Evolutionary conservation across 2,797 vertebrate species (phyloP).

Genomic region (Semotilus atromaculatus): DNA sequence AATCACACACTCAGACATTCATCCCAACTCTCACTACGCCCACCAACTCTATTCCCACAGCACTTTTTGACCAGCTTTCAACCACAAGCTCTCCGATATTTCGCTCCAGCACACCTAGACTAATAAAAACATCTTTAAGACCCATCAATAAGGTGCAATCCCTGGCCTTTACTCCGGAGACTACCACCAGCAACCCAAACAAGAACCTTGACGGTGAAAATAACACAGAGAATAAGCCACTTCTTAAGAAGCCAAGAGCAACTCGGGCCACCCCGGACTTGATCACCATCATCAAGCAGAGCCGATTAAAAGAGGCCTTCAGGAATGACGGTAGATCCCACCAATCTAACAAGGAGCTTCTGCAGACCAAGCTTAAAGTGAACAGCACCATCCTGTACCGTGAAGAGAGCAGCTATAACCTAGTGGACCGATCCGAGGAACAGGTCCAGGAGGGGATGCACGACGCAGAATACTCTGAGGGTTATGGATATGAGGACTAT

Average conservation of each 20-base stretch:
- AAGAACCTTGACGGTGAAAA: slow-evolving; percentile 63
- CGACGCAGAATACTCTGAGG: slow-evolving; percentile 78
- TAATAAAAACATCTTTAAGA: slow-evolving; percentile 47
- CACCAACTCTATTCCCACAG: slow-evolving; percentile 51
- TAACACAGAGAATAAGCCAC: slow-evolving; percentile 68
- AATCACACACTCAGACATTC: slow-evolving; percentile 48
- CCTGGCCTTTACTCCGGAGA: slow-evolving; percentile 58
- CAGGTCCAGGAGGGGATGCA: slow-evolving; percentile 76
- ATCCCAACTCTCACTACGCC: slow-evolving; percentile 46
- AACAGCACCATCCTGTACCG: slow-evolving; percentile 80
- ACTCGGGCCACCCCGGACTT: slow-evolving; percentile 62
- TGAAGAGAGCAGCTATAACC: slow-evolving; percentile 72
- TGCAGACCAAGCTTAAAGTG: slow-evolving; percentile 73
- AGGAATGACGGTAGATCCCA: slow-evolving; percentile 64
- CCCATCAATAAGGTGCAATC: slow-evolving; percentile 37
- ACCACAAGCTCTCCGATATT: slow-evolving; percentile 59
- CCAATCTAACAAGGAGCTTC: slow-evolving; percentile 64
- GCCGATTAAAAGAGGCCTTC: slow-evolving; percentile 70
- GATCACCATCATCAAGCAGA: slow-evolving; percentile 69
- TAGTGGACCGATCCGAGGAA: slow-evolving; percentile 75
- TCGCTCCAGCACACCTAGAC: slow-evolving; percentile 55
- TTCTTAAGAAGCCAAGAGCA: slow-evolving; percentile 58
- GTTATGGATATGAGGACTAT: slow-evolving; percentile 88
- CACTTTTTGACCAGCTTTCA: slow-evolving; percentile 53
- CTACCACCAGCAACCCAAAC: slow-evolving; percentile 48